Base-by-base conservation (phyloP, 2,888 invertebrate species). In the Blera fallax region DNA sequence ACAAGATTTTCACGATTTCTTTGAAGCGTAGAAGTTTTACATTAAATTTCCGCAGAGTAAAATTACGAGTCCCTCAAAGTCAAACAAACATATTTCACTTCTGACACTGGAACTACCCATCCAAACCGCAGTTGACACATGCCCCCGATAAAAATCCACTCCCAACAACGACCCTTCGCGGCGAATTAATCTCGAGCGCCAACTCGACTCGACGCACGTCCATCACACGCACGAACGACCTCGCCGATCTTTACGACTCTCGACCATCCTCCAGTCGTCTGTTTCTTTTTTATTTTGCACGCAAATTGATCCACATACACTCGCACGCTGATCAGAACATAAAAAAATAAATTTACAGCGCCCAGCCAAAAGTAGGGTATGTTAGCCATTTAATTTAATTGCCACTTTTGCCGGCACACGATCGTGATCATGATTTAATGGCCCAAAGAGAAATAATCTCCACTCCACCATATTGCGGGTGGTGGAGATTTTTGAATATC, bases 301-400 rank as follows among this genome's bases (percentile, higher is more conserved):
- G n/a, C 64, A 65, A 78, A 82, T 58, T 67, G 72, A 78, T 60
- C 58, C 52, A 65, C 21, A 34, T 52, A 65, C 82, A 21, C 76
- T 21, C 60, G 24, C 40, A 27, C 27, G 8, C 24, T 64, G 27
- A 27, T 40, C 11, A 37, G 10, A 32, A n/a, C 8, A 29, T 10
- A 34, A 74, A 45, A 50, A 45, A 27, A 45, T 29, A 32, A n/a
- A 56, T 70, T 56, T 56, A 72, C 56, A 48, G 16, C 70, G 10
- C 16, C 18, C 7, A 27, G 11, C n/a, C 14, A 34, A 54, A 70
- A 24, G 21, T 21, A 43, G 50, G 58, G 54, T 34, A 56, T 34
- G 52, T 58, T 77, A 27, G 60, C 43, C 64, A 64, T 56, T 73
- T 34, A 60, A 52, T 78, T 72, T 60, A 14, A 73, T n/a, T 24